These are phyloP conservation scores for Nothobranchius kuhntae DNA, from an alignment of 2,113 vertebrate genomes.

Conservation along the genomic window DNA sequence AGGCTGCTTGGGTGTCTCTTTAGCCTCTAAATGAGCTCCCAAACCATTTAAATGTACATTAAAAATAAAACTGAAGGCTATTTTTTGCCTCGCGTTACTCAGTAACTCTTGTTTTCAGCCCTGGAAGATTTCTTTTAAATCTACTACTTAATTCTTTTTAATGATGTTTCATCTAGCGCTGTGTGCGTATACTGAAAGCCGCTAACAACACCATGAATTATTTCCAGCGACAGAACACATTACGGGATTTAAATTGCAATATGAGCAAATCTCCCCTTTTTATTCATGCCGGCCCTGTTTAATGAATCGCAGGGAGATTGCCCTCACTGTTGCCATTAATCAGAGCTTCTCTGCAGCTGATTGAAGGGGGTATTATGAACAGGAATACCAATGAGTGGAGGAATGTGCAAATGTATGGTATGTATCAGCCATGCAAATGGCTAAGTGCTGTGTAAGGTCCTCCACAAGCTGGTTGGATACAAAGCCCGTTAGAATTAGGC, in stretches of 20 bases:
- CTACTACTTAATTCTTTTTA: not conserved
- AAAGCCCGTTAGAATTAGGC: conserved; percentile 34
- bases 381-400: conserved; percentile 75
- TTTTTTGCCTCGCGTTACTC: conserved; percentile 5
- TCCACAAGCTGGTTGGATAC: conserved; percentile 42
- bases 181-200: conserved; percentile 33
- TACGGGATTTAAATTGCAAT: conserved; percentile 74
- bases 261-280: conserved; percentile 73
- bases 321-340: conserved; percentile 76
- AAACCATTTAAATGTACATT: not conserved
- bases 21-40: conserved; percentile 13
- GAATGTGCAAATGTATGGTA: conserved; percentile 52
- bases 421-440: conserved; percentile 52
- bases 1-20: conserved; percentile 19
- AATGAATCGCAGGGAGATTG: conserved; percentile 75
- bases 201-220: conserved; percentile 76
- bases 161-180: not conserved
- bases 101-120: not conserved
- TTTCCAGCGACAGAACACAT: conserved; percentile 67
- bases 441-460: conserved; percentile 41
- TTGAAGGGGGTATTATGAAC: conserved; percentile 75
- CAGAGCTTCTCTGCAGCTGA: conserved; percentile 69
- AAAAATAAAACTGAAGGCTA: not conserved
- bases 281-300: conserved; percentile 74
- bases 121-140: not conserved